Evolutionary conservation across 2,113 vertebrate genomes (phyloP), one percentile per base, ranked within the genome.

Genomic region (Ageneiosus marmoratus): DNA sequence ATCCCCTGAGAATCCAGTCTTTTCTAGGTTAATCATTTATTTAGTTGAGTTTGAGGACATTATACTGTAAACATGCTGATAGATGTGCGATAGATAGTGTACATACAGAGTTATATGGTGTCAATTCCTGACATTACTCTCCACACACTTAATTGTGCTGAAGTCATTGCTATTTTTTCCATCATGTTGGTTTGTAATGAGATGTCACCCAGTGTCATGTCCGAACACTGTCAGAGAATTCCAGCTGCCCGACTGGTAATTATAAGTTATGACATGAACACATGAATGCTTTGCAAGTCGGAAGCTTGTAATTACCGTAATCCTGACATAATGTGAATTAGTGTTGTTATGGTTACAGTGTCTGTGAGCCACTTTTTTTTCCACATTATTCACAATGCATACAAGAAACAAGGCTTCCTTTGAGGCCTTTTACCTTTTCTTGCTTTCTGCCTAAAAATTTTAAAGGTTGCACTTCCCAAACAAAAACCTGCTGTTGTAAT

Each of bases 171-270:
- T 22, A 15, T 72, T 48, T 48, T 72, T 46, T 3, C 5, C 24
- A 2, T 27, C 24, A 27, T 48, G 69, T 16, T 69, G 4, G 20
- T 50, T 76, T 55, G 50, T 55, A 72, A 55, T 12, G 18, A 34
- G 72, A 32, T 51, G 46, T 51, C 48, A 53, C n/a, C 10, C 48
- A 53, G 16, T 75, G 50, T 55, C 50, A 55, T 24, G 29, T 76
- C 50, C 32, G 29, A 76, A 76, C 50, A 76, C 73, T 34, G 73
- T 76, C 50, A 55, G 32, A 55, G 53, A 53, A 76, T 76, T 55
- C 20, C 29, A 11, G 50, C 32, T 76, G 18, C 5, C n/a, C 73
- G 15, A 76, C 29, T 76, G 50, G 29, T 76, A 76, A 76, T 76
- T 76, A 37, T 24, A 11, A 50, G 46, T 53, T 75, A 24, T 55